These are phyloP conservation scores for Ormyrus pomaceus DNA, from an alignment of 2,888 invertebrate species.

Conservation along the genomic window DNA sequence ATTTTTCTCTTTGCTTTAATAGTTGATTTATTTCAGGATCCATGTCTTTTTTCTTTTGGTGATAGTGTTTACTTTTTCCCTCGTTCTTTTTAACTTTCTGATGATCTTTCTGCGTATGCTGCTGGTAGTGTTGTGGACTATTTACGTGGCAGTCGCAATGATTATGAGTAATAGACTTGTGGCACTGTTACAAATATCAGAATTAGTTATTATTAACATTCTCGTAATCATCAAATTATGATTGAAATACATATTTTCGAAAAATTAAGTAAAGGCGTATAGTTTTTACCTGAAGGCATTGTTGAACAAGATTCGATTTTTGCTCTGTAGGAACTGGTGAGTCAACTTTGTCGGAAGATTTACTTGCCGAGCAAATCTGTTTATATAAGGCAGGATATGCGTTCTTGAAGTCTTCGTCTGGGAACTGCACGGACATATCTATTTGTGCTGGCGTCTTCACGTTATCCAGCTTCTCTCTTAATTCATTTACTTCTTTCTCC, in stretches of 20 bases:
- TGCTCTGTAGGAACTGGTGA: slow-evolving; percentile 1
- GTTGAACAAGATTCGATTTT: not conserved
- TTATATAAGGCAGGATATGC: slow-evolving; percentile 42
- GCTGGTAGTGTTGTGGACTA: slow-evolving; percentile 24
- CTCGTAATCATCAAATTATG: not conserved
- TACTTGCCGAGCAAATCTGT: slow-evolving; percentile 17
- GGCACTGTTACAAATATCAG: slow-evolving; percentile 29
- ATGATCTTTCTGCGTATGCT: slow-evolving; percentile 4
- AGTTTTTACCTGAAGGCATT: slow-evolving; percentile 39
- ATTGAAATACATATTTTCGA: not conserved
- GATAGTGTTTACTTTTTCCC: slow-evolving; percentile 50
- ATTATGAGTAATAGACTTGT: slow-evolving; percentile 37
- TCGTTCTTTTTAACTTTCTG: slow-evolving; percentile 43
- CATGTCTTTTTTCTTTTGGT: slow-evolving; percentile 62
- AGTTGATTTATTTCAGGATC: slow-evolving; percentile 62
- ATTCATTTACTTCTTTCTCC: slow-evolving; percentile 78
- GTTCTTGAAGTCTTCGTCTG: slow-evolving; percentile 59
- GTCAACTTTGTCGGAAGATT: not conserved
- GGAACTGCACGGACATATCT: slow-evolving; percentile 65
- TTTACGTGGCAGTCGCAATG: slow-evolving; percentile 37
- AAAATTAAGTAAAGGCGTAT: not conserved
- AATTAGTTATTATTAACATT: no score
- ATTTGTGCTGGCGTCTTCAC: slow-evolving; percentile 23
- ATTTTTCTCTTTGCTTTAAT: slow-evolving; percentile 64
- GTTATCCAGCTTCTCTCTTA: slow-evolving; percentile 72